Conservation (phyloP, 2,888 invertebrate species). For the Adelphocoris suturalis region DNA sequence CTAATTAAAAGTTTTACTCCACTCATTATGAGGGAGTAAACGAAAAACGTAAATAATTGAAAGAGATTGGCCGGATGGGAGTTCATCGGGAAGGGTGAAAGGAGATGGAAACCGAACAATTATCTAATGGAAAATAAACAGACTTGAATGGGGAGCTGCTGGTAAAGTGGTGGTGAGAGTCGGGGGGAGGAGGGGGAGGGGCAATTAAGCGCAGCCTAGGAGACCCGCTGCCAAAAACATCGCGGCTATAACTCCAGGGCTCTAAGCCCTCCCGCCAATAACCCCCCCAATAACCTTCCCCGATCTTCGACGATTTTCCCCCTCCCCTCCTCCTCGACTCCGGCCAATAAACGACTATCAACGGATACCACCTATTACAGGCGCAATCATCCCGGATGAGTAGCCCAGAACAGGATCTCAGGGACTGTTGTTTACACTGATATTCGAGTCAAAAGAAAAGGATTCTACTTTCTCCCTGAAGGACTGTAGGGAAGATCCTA, state of each 20-base stretch:
- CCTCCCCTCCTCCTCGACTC: too few relatives aligned
- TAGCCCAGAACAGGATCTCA: background rate
- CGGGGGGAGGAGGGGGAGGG: background rate
- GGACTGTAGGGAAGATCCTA: too few relatives aligned
- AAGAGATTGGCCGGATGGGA: background rate
- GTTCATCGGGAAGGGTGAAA: background rate
- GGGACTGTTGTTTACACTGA: background rate
- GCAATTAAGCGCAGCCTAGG: conserved; percentile 45
- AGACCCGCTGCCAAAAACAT: conserved; percentile 48
- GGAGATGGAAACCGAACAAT: conserved; percentile 64
- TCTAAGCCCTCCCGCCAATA: background rate
- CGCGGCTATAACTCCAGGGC: background rate
- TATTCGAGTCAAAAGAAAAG: background rate
- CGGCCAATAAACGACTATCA: background rate
- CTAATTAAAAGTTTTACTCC: too few relatives aligned
- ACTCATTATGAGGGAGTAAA: background rate
- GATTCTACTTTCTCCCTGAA: too few relatives aligned
- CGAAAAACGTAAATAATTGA: background rate
- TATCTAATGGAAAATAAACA: conserved; percentile 69
- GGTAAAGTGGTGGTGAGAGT: background rate
- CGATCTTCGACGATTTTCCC: background rate
- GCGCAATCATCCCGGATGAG: background rate
- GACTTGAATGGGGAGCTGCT: background rate
- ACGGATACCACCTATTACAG: background rate
- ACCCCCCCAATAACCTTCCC: background rate